Evolutionary conservation across 2,888 invertebrate genomes (phyloP), one percentile per base, ranked within the genome.

Genomic region (Lymantria monacha): DNA sequence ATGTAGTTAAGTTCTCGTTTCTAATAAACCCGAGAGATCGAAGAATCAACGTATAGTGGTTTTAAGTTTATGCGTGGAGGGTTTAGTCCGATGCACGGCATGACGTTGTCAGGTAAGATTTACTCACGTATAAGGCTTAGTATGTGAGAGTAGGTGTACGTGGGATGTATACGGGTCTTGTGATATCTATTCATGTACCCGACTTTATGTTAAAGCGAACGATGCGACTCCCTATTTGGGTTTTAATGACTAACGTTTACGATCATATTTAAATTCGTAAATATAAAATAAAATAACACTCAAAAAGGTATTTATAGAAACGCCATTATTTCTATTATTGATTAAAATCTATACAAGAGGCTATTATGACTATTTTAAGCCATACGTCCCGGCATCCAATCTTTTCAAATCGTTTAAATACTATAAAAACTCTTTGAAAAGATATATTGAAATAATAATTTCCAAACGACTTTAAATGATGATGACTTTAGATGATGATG

Each of bases 31-130:
- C 48, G 51, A 30, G 9, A 30, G 30, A 30, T 30, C 58, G 49
- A 63, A 63, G 51, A 54, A n/a, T n/a, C n/a, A n/a, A n/a, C n/a
- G 61, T 57, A 55, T 48, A 38, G 38, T 42, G 38, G 37, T 12
- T 37, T 5, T 44, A 44, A 50, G 36, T 56, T 47, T 63, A 51
- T 62, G 57, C 63, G 59, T 55, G 45, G 57, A 54, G 54, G 59
- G 58, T 44, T 61, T 45, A 57, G 52, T 53, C 53, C 59, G 56
- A 36, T 33, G 48, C 45, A 51, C 40, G 13, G 48, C 45, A 51
- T 33, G 13, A 51, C 48, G 79, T 76, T 82, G 84, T 81, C 83
- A 78, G 80, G 80, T 80, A 69, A 81, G 82, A 87, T 85, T 85
- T 86, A 85, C 84, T 75, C 81, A 78, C 81, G 77, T 71, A 71